Conservation (phyloP, 2,888 invertebrate genomes). For the Matsumyia berberina region DNA sequence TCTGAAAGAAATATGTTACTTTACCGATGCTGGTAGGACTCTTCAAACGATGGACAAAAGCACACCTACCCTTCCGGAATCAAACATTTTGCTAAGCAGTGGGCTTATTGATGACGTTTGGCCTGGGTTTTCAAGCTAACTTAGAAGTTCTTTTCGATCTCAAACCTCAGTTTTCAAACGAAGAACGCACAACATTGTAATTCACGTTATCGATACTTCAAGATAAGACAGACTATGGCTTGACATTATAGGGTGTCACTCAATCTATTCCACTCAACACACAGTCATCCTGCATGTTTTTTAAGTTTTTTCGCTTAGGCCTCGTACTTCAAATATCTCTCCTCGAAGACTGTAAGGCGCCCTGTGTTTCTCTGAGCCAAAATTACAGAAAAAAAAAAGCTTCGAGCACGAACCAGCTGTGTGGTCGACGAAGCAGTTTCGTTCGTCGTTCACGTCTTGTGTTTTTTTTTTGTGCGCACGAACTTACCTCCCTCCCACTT, state of each 20-base stretch:
- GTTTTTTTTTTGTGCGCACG: slow-evolving; percentile 8
- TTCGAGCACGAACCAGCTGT: slow-evolving; percentile 37
- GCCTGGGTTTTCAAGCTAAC: too few relatives aligned
- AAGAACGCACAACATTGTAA: too few relatives aligned
- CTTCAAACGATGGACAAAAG: too few relatives aligned
- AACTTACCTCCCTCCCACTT: background rate
- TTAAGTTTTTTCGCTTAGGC: background rate
- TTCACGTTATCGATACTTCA: too few relatives aligned
- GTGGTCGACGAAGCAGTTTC: slow-evolving; percentile 37
- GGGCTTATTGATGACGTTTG: too few relatives aligned
- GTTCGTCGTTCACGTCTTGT: slow-evolving; percentile 8
- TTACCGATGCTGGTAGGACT: too few relatives aligned
- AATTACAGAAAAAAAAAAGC: slow-evolving; percentile 17
- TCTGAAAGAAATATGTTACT: too few relatives aligned
- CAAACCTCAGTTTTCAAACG: too few relatives aligned
- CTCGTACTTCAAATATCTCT: slow-evolving; percentile 19
- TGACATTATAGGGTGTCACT: background rate
- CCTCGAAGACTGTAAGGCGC: slow-evolving; percentile 39
- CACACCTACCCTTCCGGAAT: too few relatives aligned
- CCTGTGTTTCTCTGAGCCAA: slow-evolving; percentile 23
- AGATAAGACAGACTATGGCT: background rate
- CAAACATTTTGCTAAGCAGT: too few relatives aligned
- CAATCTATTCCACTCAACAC: background rate
- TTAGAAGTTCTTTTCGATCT: too few relatives aligned
- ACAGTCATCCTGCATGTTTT: background rate